phyloP scores from a whole-genome alignment of 2,113 vertebrate species.

The Parus major region DNA sequence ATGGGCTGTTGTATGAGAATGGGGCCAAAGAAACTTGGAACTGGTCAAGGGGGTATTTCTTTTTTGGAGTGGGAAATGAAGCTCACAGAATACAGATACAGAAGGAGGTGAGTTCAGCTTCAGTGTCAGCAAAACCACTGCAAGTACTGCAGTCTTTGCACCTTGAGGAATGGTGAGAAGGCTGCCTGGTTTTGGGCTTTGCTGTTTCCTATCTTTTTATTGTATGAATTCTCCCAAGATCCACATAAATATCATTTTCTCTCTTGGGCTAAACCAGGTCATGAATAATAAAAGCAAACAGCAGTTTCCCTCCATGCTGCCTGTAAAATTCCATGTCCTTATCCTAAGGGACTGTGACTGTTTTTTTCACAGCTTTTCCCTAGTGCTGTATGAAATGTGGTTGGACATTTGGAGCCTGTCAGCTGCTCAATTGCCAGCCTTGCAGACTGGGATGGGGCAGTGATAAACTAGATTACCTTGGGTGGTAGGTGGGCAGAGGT shows the following conservation, averaged over 20 bases:
- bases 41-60: rapidly evolving
- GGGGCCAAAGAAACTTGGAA: not conserved
- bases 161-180: not conserved
- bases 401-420: not conserved
- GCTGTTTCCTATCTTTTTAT: not conserved
- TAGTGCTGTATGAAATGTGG: not conserved
- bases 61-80: not conserved
- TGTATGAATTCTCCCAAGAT: not conserved
- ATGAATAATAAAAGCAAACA: constrained; percentile 30
- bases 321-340: not conserved
- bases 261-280: not conserved
- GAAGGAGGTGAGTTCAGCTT: not conserved
- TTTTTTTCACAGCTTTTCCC: not conserved
- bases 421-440: not conserved
- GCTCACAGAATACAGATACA: not conserved
- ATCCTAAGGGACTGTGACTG: not conserved
- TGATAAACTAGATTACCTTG: not conserved
- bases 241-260: not conserved
- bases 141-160: not conserved
- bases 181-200: not conserved
- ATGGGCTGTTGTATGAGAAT: not conserved
- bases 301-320: not conserved
- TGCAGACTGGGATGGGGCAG: not conserved
- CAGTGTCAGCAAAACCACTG: not conserved
- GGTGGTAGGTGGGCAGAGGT: not conserved